Evolutionary conservation across 2,888 invertebrate species (phyloP), one percentile per base, ranked within the genome.

Genomic region (Luffia ferchaultella): DNA sequence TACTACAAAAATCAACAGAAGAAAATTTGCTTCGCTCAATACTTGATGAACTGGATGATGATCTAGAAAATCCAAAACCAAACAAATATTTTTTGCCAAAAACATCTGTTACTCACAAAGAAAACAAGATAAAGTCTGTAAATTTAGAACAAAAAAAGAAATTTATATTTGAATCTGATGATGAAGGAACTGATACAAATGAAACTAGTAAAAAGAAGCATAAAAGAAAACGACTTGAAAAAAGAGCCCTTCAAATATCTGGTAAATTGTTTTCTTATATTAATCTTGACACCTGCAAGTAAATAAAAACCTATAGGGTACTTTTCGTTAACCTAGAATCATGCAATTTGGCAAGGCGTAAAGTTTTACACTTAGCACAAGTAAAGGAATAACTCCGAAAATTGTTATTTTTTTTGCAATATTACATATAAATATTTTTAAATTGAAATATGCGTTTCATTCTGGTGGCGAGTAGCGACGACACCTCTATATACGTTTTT

Each of bases 101-200:
- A 43, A 60, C 12, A 7, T 30, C 30, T 58, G 46, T 59, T 55
- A 19, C 2, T 56, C 46, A 58, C 55, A 51, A 55, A 47, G 54
- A 48, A 17, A 18, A 46, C 50, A 20, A 56, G 54, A 51, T 47
- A 46, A 52, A 51, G 46, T 53, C 55, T 45, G 52, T 53, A 30
- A 62, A 56, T 54, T 58, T 52, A 50, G 62, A 64, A 43, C 47
- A 61, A 20, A 78, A 71, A 57, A 82, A 76, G 57, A 79, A 69
- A 56, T 73, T 79, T 46, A 59, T 71, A 0, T 78, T 83, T 43
- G 80, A 82, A 53, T 82, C 82, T 16, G 82, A 82, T 60, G 80
- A 80, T 50, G 68, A 66, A 48, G 54, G 53, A 16, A 56, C 43
- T 49, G 46, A 54, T 42, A 50, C 57, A 49, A 51, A 53, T 49